Base-by-base conservation (phyloP, 2,797 vertebrate genomes). In the Schizopygopsis malacanthus region DNA sequence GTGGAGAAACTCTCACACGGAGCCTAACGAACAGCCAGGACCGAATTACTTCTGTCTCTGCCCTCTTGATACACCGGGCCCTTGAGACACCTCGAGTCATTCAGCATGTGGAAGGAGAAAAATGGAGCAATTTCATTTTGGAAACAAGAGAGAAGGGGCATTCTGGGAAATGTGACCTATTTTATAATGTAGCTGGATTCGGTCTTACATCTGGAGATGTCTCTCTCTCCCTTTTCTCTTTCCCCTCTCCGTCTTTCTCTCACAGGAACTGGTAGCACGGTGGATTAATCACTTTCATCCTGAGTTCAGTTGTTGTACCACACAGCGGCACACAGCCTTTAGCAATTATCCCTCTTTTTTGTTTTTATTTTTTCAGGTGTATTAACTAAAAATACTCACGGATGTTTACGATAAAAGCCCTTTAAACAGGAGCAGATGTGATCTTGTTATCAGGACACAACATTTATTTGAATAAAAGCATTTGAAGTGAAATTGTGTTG, bases 81-180 rank as follows among this genome's bases (percentile, higher is more conserved):
- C 85, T 73, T 45, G 89, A 89, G 88, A 89, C 63, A 67, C 69
- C 69, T 69, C 1, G 72, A 90, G 85, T 87, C 87, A 84, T 82
- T 88, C 75, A 65, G 82, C 73, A 76, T 86, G 86, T 18, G 75
- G 82, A 85, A 72, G 65, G 73, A 85, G 83, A 50, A 82, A 87
- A 89, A 89, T 79, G 82, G 86, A 88, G 86, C 83, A 88, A 89
- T 89, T 88, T 89, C 83, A 86, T 82, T 82, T 87, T 76, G 67
- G 77, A 86, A 87, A 88, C 82, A 78, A 85, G 73, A 72, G 79
- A 80, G 82, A 88, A 71, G 56, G 72, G 39, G 63, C 75, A 65
- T 72, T 83, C 63, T 83, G 52, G 81, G 83, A 86, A 77, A 83
- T 86, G 87, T 90, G 89, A 89, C 88, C 89, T 82, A 88, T 90